Conservation (phyloP, 2,888 invertebrate species). For the Tryphoninae sp. region DNA sequence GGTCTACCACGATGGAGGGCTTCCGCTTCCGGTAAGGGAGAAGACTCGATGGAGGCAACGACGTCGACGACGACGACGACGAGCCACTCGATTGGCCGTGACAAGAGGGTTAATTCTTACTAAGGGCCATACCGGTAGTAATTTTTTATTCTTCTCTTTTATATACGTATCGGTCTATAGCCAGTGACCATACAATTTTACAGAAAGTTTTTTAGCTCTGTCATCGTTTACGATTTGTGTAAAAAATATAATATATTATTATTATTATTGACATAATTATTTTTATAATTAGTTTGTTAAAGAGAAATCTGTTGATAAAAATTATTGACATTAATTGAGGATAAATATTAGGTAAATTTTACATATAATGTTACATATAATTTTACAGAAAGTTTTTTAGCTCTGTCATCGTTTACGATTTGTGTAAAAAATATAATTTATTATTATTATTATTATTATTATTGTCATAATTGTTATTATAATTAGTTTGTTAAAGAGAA, state of each 20-base stretch:
- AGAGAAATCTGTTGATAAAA: too few relatives aligned
- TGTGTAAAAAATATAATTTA: too few relatives aligned
- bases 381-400: neutral
- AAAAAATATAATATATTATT: too few relatives aligned
- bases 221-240: too few relatives aligned
- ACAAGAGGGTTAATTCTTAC: conserved; percentile 63
- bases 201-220: neutral
- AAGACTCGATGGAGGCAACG: conserved; percentile 56
- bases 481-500: too few relatives aligned
- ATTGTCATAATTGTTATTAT: too few relatives aligned
- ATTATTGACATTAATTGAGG: too few relatives aligned
- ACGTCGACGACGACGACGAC: conserved; percentile 48
- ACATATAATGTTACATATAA: neutral
- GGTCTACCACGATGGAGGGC: conserved; percentile 68
- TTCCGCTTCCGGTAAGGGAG: conserved; percentile 74
- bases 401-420: too few relatives aligned
- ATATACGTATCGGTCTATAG: neutral
- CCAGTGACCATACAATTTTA: neutral
- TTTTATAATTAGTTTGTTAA: too few relatives aligned
- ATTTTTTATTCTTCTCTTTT: neutral
- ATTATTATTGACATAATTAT: too few relatives aligned
- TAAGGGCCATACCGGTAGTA: conserved; percentile 12
- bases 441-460: too few relatives aligned
- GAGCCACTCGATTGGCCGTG: conserved; percentile 67
- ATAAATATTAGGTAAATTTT: too few relatives aligned